Evolutionary conservation across 2,888 invertebrate genomes (phyloP).

Genomic region (Baccha elongata): DNA sequence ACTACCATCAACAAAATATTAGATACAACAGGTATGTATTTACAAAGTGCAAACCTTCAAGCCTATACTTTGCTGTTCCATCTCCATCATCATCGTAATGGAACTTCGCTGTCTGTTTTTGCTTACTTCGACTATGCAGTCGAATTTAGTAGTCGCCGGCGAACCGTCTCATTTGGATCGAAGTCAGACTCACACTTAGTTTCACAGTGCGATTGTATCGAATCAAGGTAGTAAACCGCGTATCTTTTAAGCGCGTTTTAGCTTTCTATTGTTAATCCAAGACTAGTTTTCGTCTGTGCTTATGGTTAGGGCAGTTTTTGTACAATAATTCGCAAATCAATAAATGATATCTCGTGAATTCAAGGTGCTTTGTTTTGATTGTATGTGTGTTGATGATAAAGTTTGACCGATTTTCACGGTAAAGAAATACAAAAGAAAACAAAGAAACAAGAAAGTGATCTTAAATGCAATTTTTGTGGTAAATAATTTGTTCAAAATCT

Average conservation of each 20-base stretch:
- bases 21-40: slow-evolving; percentile 15
- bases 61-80: slow-evolving; percentile 22
- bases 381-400: neutral
- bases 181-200: slow-evolving; percentile 24
- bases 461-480: neutral
- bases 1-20: too few species aligned
- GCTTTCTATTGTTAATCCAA: slow-evolving; percentile 62
- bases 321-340: slow-evolving; percentile 6
- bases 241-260: slow-evolving; percentile 45
- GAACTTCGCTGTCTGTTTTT: slow-evolving; percentile 30
- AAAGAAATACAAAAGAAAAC: neutral
- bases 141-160: slow-evolving; percentile 60
- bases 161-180: slow-evolving; percentile 59
- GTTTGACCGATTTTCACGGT: slow-evolving; percentile 18
- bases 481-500: neutral
- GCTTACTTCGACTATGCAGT: slow-evolving; percentile 31
- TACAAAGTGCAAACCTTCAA: slow-evolving; percentile 35
- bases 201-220: slow-evolving; percentile 6
- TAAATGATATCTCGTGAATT: slow-evolving; percentile 27
- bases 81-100: slow-evolving; percentile 2
- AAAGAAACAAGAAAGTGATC: neutral
- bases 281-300: slow-evolving; percentile 36
- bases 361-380: neutral
- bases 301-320: slow-evolving; percentile 5
- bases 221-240: slow-evolving; percentile 29